Evolutionary conservation across 2,113 vertebrate genomes (phyloP), one percentile per base, ranked within the genome.

Genomic region (Lathamus discolor): DNA sequence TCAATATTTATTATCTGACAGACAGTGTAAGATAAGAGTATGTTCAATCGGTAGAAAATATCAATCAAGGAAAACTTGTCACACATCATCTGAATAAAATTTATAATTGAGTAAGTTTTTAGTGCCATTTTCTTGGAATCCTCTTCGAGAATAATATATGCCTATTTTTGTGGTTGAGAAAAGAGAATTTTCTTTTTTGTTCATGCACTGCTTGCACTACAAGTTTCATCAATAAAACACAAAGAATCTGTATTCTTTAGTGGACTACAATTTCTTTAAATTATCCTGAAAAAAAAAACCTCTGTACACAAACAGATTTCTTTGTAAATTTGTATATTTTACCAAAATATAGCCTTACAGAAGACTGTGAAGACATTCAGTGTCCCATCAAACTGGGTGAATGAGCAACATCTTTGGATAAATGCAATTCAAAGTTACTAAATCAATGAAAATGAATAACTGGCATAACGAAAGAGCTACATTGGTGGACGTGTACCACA

Each of bases 1-100:
- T 97, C 86, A 97, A 96, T 96, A 95, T 97, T 97, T 97, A 97
- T 96, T 94, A 95, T n/a, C 59, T 93, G 88, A 91, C 93, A 92
- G 94, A 95, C 41, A 94, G 49, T n/a, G 95, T 96, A 86, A 92
- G 86, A 68, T 83, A 94, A 95, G 90, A 95, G 66, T 84, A 74
- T 39, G 95, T 93, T 97, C 88, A 95, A 91, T 90, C 1, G 4
- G 79, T 72, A 94, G 88, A 96, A 97, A 96, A 96, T 88, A 96
- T 78, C 94, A 96, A 89, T 96, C 85, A 97, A 97, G 67, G 86
- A 95, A 84, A 97, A 95, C 57, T 85, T 96, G 81, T 83, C 95
- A 97, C 63, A 86, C 22, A 83, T 62, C 90, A 52, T 88, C 39
- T 78, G 92, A 91, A 95, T 83, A 94, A 97, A 97, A 95, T 90